Base-by-base conservation (phyloP, 2,888 invertebrate genomes). In the Alcis repandata region DNA sequence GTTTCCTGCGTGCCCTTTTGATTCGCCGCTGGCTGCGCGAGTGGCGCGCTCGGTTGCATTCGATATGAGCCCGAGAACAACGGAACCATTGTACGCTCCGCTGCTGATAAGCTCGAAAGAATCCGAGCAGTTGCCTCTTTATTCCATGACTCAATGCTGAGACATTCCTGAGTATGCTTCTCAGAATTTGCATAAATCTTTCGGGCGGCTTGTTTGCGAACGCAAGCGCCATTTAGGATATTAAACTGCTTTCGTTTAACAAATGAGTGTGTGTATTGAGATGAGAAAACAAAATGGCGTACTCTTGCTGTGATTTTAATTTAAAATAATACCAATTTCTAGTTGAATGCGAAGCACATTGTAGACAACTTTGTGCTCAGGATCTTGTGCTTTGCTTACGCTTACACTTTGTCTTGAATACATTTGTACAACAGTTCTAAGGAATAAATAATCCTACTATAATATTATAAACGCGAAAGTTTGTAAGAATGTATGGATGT, bases 21-120 rank as follows among this genome's bases (percentile, higher is more conserved):
- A 89, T 87, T 84, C 77, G 85, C 86, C 86, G 86, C 83, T 79
- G 77, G 77, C 73, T 76, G 77, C 72, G 65, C 69, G 75, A 77
- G 76, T 76, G 76, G 79, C 75, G 79, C 79, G 85, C 88, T 82
- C 72, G 74, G 79, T 74, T 87, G 90, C 89, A 90, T 91, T 87
- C 85, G 80, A 84, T 90, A 89, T 88, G 83, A 89, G 83, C 75
- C 69, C 74, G 70, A 74, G 77, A 79, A 83, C 84, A 85, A 88
- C 80, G 74, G 71, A 69, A 69, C 80, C 78, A 84, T 87, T 88
- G 86, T 87, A 80, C 76, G 70, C 57, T 27, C 27, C 6, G 27
- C 27, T 75, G 80, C 75, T 78, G 81, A 83, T 83, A 85, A 82
- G 78, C 80, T 74, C 75, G 66, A 76, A 82, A 77, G 73, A 77